A percentile compares a stretch with the other conserved stretches of the same genome.
These are phyloP conservation scores for Clarias batrachus DNA, from an alignment of 2,113 vertebrate genomes.

Conservation along the genomic window DNA sequence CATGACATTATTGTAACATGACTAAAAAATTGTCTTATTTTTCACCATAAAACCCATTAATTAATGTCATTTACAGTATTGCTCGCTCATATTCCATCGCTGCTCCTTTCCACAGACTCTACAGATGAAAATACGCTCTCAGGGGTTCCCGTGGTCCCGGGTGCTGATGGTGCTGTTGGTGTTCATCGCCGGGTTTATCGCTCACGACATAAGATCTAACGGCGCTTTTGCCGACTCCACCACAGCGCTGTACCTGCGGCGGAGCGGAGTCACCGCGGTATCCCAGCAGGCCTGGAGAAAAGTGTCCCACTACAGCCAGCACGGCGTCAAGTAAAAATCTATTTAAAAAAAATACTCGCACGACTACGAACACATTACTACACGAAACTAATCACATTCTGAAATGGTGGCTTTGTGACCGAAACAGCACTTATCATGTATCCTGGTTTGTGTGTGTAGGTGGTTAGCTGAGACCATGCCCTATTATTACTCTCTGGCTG, in stretches of 20 bases:
- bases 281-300: slow-evolving; percentile 78
- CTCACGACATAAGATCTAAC: slow-evolving; percentile 79
- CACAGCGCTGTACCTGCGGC: slow-evolving; percentile 71
- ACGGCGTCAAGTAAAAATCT: slow-evolving; percentile 78
- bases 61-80: background rate
- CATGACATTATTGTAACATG: background rate
- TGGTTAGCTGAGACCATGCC: slow-evolving; percentile 81
- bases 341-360: background rate
- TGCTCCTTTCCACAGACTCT: slow-evolving; percentile 63
- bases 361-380: background rate
- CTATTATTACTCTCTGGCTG: slow-evolving; percentile 69
- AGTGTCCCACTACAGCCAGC: slow-evolving; percentile 71
- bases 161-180: slow-evolving; percentile 78
- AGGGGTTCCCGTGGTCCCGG: slow-evolving; percentile 78
- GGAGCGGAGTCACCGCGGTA: slow-evolving; percentile 73
- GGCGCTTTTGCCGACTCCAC: slow-evolving; percentile 78
- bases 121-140: slow-evolving; percentile 78
- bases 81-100: background rate
- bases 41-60: background rate
- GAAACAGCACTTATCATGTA: background rate
- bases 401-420: background rate
- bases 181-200: slow-evolving; percentile 74
- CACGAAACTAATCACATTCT: background rate
- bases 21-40: background rate
- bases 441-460: slow-evolving; percentile 63